phyloP scores from a whole-genome alignment of 2,797 vertebrate genomes.

The Chromis chromis region DNA sequence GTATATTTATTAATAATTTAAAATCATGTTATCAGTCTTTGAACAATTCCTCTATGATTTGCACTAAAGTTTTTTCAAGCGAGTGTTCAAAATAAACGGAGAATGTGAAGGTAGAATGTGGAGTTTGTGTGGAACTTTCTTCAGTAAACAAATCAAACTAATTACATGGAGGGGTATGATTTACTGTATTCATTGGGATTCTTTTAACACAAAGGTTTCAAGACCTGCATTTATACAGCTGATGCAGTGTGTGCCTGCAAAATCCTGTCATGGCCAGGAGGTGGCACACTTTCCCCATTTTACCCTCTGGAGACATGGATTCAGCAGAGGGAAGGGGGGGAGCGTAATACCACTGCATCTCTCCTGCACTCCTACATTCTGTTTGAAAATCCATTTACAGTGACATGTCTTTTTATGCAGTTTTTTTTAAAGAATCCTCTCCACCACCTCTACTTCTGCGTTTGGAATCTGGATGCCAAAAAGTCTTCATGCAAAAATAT shows the following conservation, averaged over 20 bases:
- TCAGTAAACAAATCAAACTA: conserved; percentile 1
- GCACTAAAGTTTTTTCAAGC: conserved; percentile 76
- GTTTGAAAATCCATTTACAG: conserved; percentile 27
- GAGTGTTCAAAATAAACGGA: conserved; percentile 78
- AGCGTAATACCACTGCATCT: conserved; percentile 15
- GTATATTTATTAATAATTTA: conserved; percentile 85
- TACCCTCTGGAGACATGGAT: background rate
- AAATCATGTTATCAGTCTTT: conserved; percentile 71
- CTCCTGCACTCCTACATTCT: conserved; percentile 25
- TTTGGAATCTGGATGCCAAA: background rate
- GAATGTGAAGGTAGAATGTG: conserved; percentile 59
- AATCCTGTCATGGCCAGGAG: conserved; percentile 51
- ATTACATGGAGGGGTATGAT: background rate
- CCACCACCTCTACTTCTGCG: background rate
- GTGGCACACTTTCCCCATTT: conserved; percentile 62
- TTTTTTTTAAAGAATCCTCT: conserved; percentile 17
- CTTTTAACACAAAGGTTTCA: too few species aligned
- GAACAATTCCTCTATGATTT: conserved; percentile 77
- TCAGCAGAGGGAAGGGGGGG: background rate
- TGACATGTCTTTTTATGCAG: conserved; percentile 3
- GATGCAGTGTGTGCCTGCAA: background rate
- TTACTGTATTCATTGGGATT: background rate
- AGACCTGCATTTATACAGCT: background rate
- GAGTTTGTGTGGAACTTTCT: conserved; percentile 39
- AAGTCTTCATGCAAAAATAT: background rate